Percentiles rank a stretch among this genome's conserved stretches.
Conservation (phyloP, 2,113 vertebrate species). For the Lophochroa leadbeateri region DNA sequence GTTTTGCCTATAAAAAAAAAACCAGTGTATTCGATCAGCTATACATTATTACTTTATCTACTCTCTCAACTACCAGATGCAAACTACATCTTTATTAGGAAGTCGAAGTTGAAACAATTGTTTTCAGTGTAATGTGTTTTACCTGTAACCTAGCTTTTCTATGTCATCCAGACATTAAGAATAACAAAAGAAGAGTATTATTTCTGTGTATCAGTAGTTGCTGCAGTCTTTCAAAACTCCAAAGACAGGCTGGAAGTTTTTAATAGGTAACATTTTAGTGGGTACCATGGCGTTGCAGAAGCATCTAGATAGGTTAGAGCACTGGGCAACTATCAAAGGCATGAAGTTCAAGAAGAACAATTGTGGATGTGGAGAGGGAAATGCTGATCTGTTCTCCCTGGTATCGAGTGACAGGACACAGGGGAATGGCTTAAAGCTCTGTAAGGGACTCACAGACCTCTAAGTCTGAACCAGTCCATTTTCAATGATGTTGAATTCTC, state of each 20-base stretch:
- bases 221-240: neutral
- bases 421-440: neutral
- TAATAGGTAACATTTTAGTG: neutral
- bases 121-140: neutral
- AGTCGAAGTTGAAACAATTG: neutral
- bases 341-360: neutral
- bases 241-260: neutral
- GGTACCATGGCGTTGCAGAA: neutral
- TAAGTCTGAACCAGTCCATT: neutral
- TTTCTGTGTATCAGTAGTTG: neutral
- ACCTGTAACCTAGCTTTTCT: neutral
- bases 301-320: neutral
- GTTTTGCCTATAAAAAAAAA: neutral
- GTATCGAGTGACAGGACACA: rapidly evolving
- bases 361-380: neutral
- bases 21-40: neutral
- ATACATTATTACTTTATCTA: neutral
- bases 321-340: neutral
- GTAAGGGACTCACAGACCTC: neutral
- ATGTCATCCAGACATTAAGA: neutral
- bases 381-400: neutral
- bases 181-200: neutral
- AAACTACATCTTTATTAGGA: neutral
- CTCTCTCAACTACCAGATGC: neutral
- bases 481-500: neutral